A percentile compares a stretch with the other conserved stretches of the same genome.
phyloP scores from a whole-genome alignment of 2,113 vertebrate species.

The Centropus bengalensis region DNA sequence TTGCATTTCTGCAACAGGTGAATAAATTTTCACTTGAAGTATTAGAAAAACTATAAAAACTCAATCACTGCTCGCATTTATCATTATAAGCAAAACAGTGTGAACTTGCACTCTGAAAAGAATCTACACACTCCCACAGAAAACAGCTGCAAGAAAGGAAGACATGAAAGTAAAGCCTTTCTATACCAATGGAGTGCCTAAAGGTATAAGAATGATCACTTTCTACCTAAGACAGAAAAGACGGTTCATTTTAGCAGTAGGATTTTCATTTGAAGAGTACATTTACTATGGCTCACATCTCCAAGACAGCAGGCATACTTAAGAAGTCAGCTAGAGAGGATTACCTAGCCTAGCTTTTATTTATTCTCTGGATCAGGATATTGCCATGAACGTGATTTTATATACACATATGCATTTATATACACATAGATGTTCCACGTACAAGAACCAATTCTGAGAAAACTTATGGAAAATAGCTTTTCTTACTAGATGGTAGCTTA shows the following conservation, averaged over 20 bases:
- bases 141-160: background rate
- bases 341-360: background rate
- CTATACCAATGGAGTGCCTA: background rate
- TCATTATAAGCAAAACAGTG: background rate
- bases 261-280: background rate
- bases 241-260: background rate
- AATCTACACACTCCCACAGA: background rate
- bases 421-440: background rate
- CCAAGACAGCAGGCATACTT: background rate
- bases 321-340: background rate
- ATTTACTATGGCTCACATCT: background rate
- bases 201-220: background rate
- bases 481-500: background rate
- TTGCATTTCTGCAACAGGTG: background rate
- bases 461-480: background rate
- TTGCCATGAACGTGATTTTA: background rate
- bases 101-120: background rate
- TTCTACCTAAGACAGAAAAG: background rate
- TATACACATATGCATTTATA: background rate
- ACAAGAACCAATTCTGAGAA: background rate
- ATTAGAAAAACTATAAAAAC: background rate
- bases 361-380: background rate
- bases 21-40: background rate
- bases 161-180: background rate
- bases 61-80: background rate